phyloP scores from a whole-genome alignment of 2,797 vertebrate species.

The Vespertilio murinus region DNA sequence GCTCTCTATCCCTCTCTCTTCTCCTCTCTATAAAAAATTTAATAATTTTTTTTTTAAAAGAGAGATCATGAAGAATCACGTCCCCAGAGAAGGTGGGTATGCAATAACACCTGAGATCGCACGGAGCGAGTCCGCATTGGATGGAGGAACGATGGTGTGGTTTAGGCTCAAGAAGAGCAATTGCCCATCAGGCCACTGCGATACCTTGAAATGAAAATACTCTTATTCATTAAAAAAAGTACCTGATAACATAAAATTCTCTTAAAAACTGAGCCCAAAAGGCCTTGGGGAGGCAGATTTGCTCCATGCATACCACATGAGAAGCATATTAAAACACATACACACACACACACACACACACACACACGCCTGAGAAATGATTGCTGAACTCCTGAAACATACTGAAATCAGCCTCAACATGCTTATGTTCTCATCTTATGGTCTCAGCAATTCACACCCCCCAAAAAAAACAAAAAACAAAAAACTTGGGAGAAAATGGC shows the following conservation, averaged over 20 bases:
- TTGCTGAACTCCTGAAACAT: neutral
- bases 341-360: no score
- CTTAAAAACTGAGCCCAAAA: neutral
- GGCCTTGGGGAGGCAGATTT: neutral
- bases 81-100: neutral
- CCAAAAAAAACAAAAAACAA: no score
- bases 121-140: neutral
- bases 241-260: neutral
- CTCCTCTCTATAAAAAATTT: no score
- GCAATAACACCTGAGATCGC: neutral
- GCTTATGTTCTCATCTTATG: neutral
- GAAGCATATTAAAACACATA: neutral
- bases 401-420: neutral
- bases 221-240: constrained; percentile 18
- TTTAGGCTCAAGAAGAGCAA: neutral
- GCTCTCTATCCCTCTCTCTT: no score
- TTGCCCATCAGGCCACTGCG: neutral
- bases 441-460: neutral
- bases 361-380: neutral
- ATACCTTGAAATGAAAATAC: neutral
- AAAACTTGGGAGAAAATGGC: neutral
- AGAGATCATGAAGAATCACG: neutral
- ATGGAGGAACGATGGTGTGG: neutral
- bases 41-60: no score
- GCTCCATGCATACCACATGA: neutral